phyloP scores from a whole-genome alignment of 2,113 vertebrate species.

The Columba livia region DNA sequence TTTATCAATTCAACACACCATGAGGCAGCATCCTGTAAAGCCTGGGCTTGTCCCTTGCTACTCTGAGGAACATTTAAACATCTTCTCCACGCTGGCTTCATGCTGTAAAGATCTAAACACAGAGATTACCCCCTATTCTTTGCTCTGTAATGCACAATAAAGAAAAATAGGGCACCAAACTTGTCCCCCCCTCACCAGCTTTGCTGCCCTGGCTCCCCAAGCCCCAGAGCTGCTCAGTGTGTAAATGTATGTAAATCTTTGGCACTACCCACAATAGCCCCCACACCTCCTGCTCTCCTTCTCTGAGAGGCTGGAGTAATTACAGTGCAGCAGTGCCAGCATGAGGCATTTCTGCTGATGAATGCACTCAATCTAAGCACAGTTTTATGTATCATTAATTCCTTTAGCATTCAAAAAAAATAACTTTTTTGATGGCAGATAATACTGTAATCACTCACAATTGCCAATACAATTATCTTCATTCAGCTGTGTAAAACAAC shows the following conservation, averaged over 20 bases:
- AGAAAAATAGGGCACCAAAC: background rate
- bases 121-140: background rate
- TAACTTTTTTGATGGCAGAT: conserved; percentile 85
- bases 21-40: background rate
- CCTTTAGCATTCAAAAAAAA: conserved; percentile 79
- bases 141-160: background rate
- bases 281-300: conserved; percentile 41
- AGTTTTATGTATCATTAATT: conserved; percentile 92
- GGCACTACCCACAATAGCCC: conserved; percentile 58
- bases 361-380: conserved; percentile 78
- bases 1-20: background rate
- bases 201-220: background rate
- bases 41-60: background rate
- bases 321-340: conserved; percentile 80
- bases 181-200: background rate
- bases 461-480: conserved; percentile 83
- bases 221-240: conserved; percentile 7
- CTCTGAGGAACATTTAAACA: background rate
- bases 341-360: conserved; percentile 80
- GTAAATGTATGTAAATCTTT: conserved; percentile 76
- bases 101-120: background rate
- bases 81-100: background rate
- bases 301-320: conserved; percentile 77
- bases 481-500: conserved; percentile 87
- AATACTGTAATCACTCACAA: conserved; percentile 98